These are phyloP conservation scores for Sepiola atlantica DNA, from an alignment of 2,888 invertebrate species.

Conservation along the genomic window DNA sequence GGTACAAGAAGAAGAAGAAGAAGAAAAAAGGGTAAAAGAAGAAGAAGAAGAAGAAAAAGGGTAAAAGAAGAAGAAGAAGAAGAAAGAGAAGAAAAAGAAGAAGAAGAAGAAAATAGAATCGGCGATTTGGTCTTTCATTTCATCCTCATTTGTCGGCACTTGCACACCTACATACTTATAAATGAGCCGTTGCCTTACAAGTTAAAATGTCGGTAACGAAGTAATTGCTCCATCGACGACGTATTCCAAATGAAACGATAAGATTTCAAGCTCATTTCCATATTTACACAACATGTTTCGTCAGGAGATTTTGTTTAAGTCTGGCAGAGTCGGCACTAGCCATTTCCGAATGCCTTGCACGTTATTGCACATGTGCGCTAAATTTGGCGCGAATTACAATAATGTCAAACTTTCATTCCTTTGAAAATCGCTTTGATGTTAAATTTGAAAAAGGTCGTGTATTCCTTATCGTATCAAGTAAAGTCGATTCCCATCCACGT, in stretches of 20 bases:
- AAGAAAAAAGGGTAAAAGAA: too few relatives aligned
- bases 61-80: too few relatives aligned
- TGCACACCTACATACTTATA: background rate
- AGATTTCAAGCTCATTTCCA: background rate
- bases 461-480: too few relatives aligned
- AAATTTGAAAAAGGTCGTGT: too few relatives aligned
- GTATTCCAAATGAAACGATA: background rate
- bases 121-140: background rate
- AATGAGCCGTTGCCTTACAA: background rate
- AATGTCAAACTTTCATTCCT: too few relatives aligned
- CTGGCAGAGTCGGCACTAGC: background rate
- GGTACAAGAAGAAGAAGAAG: too few relatives aligned
- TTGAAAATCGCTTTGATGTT: too few relatives aligned
- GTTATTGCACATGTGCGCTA: too few relatives aligned
- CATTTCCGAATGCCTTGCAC: too few relatives aligned
- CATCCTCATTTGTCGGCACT: background rate
- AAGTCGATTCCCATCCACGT: too few relatives aligned
- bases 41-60: too few relatives aligned
- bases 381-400: too few relatives aligned
- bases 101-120: background rate
- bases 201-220: background rate
- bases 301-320: background rate
- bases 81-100: background rate
- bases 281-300: background rate
- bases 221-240: background rate